Evolutionary conservation across 1,140 invertebrate genomes (phyloP).

Genomic region (Argopecten irradians): DNA sequence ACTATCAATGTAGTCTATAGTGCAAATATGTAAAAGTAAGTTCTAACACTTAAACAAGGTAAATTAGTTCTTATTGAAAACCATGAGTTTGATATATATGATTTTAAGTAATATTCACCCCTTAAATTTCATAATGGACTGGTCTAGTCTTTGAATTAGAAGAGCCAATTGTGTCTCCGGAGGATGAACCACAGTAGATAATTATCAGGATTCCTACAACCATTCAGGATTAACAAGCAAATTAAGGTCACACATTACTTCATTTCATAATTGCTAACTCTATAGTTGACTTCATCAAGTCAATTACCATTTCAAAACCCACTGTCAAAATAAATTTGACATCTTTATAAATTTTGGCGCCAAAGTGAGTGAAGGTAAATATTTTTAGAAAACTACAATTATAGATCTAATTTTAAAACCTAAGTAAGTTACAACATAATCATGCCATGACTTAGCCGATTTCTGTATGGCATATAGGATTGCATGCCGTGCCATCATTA

Average conservation of each 20-base stretch:
- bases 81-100: too few species aligned
- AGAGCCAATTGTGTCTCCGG: too few species aligned
- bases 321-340: neutral
- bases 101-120: too few species aligned
- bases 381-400: neutral
- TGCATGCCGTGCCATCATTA: neutral
- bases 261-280: neutral
- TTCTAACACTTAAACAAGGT: too few species aligned
- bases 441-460: neutral
- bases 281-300: neutral
- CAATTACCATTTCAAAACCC: neutral
- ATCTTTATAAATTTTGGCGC: neutral
- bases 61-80: too few species aligned
- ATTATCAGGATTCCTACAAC: too few species aligned
- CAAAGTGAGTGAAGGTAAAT: neutral
- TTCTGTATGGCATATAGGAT: neutral
- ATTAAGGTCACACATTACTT: neutral
- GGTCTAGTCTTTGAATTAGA: too few species aligned
- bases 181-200: too few species aligned
- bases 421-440: neutral
- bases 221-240: too few species aligned
- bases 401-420: neutral
- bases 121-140: too few species aligned
- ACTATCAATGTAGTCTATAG: too few species aligned
- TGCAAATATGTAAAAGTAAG: too few species aligned